Conservation (phyloP, 2,113 vertebrate species). For the Pteruthius melanotis region DNA sequence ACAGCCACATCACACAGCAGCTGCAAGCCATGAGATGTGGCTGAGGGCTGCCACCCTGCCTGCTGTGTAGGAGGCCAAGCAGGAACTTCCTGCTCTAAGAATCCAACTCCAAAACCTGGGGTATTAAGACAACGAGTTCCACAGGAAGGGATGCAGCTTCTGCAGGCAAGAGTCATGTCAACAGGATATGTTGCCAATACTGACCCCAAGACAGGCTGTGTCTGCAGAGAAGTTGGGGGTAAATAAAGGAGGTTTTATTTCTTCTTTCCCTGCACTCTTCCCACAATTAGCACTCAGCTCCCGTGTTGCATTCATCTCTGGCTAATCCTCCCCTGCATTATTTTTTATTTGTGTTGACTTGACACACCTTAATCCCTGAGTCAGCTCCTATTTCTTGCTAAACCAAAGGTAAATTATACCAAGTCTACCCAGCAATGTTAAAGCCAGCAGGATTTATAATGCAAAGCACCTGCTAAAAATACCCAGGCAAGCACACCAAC, state of each 20-base stretch:
- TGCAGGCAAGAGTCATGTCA: not conserved
- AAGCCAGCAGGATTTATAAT: slow-evolving; percentile 55
- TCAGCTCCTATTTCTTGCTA: slow-evolving; percentile 74
- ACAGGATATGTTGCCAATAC: not conserved
- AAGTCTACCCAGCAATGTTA: slow-evolving; percentile 37
- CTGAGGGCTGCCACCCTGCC: not conserved
- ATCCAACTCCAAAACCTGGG: not conserved
- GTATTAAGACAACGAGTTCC: not conserved
- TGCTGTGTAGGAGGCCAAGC: not conserved
- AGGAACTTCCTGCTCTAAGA: not conserved
- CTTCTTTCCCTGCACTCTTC: not conserved
- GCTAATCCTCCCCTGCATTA: not conserved
- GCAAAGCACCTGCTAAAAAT: slow-evolving; percentile 68
- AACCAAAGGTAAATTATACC: slow-evolving; percentile 72
- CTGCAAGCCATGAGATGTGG: not conserved
- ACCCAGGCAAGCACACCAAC: slow-evolving; percentile 37
- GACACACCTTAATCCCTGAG: slow-evolving; percentile 62
- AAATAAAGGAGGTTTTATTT: not conserved
- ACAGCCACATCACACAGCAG: not conserved
- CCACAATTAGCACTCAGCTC: slow-evolving; percentile 9
- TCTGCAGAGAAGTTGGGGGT: not conserved
- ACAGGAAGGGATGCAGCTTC: not conserved
- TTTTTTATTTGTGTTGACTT: slow-evolving; percentile 61
- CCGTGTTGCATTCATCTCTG: not conserved
- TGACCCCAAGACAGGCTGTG: not conserved